Base-by-base conservation (phyloP, 1,140 invertebrate species). In the Mercenaria mercenaria region DNA sequence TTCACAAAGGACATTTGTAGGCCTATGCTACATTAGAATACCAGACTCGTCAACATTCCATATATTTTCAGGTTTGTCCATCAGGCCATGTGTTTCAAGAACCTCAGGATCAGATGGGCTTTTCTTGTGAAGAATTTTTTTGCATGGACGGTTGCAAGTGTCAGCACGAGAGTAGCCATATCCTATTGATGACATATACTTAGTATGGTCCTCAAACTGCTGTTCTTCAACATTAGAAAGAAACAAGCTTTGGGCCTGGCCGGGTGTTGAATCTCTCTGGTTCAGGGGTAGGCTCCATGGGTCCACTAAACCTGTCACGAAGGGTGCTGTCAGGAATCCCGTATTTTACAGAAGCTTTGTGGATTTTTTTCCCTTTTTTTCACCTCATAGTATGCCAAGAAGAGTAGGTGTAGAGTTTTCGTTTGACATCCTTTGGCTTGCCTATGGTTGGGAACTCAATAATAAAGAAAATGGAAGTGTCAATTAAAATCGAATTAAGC, bases 41-140 rank as follows among this genome's bases (percentile, higher is more conserved):
- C 83, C 76, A 29, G 79, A 74, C 52, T 91, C 90, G 50, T 91
- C 84, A 47, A 59, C 37, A 56, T 91, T 87, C 77, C 84, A 91
- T 1, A 91, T 82, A 8, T 41, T 41, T 56, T 82, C 39, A 8
- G 82, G 89, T 43, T 81, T 87, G 4, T 43, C 23, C 0, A 3
- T 18, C 4, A 88, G 37, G 3, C 64, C 10, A 47, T 26, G 20
- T 3, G 20, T 47, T 20, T 41, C 34, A 23, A 91, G n/a, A 15
- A 91, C 41, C 37, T 3, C n/a, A 18, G 59, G 29, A 39, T 67
- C 59, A 83, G 4, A 39, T 8, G 26, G 15, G 6, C 64, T 64
- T 29, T 83, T 83, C 41, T 64, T 67, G 18, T 29, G n/a, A 64
- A 4, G 26, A 34, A n/a, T n/a, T 32, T 64, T 3, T 39, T 67